Evolutionary conservation across 2,888 invertebrate genomes (phyloP), one percentile per base, ranked within the genome.

Genomic region (Papilio elwesi): DNA sequence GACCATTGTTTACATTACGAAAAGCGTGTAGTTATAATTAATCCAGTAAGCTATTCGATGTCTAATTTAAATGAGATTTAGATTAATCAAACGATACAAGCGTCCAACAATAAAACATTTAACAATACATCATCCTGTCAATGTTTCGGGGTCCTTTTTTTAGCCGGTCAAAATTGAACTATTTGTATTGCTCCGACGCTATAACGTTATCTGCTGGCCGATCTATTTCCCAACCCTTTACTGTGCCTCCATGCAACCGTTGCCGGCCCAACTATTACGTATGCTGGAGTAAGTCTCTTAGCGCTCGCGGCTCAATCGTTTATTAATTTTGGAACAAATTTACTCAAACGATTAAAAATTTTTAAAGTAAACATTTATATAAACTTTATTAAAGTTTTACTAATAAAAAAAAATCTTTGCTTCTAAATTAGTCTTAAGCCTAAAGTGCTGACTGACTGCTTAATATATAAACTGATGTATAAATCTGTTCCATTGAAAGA

Each of bases 161-260:
- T 89, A 82, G 85, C 49, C 66, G 83, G 84, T 87, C 82, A 79
- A 86, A 89, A 88, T 88, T 88, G 85, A 90, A 91, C 88, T 88
- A 91, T 92, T 90, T 89, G 89, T 90, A 88, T 89, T 91, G 86
- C 85, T 86, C 83, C 84, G 84, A 81, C 84, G 85, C 83, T 80
- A 81, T 80, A 81, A 85, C 87, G 88, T 91, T 92, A 92, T 92
- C 92, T 70, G 53, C 49, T 43, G 80, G 78, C 36, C 84, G 87
- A 92, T 93, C 90, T 84, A 85, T 89, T 87, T 88, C 86, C 87
- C 83, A 90, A 91, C 92, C 91, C 92, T 92, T 92, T 89, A 86
- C 87, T 87, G 83, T 88, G 87, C 87, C 48, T 73, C 68, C 47
- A 52, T 48, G 73, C 69, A 66, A 65, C 87, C 89, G 86, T 88